Evolutionary conservation across 2,113 vertebrate species (phyloP).

Genomic region (Pyxicephalus adspersus): DNA sequence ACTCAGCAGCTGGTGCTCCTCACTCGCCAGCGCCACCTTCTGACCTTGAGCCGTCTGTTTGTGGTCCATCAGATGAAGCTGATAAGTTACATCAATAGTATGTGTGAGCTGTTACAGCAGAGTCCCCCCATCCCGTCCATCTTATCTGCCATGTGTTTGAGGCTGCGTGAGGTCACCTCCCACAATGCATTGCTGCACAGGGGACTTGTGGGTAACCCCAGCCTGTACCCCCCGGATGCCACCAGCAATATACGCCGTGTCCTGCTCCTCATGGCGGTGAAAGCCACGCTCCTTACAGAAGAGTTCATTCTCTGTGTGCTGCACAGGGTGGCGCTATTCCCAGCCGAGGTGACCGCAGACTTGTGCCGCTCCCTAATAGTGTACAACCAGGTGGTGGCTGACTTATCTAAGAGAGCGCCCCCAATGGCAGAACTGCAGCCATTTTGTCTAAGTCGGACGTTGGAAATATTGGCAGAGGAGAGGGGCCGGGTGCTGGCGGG

Average conservation of each 20-base stretch:
- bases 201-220: neutral
- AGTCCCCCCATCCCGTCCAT: too few relatives aligned
- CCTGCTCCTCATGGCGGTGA: neutral
- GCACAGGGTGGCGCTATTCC: neutral
- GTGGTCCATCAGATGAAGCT: neutral
- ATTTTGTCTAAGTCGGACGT: neutral
- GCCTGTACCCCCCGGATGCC: neutral
- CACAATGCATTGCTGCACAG: neutral
- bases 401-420: neutral
- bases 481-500: neutral
- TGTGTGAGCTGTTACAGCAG: neutral
- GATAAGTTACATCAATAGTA: neutral
- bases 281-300: neutral
- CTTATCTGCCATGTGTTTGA: neutral
- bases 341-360: neutral
- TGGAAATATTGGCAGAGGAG: slow-evolving; percentile 22
- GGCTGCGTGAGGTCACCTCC: neutral
- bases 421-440: neutral
- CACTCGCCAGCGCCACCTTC: slow-evolving; percentile 5
- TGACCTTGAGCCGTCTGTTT: neutral
- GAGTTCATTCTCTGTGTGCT: neutral
- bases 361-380: neutral
- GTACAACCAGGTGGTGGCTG: neutral
- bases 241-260: neutral
- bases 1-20: neutral